Conservation (phyloP, 2,888 invertebrate genomes). For the Ischnura elegans region DNA sequence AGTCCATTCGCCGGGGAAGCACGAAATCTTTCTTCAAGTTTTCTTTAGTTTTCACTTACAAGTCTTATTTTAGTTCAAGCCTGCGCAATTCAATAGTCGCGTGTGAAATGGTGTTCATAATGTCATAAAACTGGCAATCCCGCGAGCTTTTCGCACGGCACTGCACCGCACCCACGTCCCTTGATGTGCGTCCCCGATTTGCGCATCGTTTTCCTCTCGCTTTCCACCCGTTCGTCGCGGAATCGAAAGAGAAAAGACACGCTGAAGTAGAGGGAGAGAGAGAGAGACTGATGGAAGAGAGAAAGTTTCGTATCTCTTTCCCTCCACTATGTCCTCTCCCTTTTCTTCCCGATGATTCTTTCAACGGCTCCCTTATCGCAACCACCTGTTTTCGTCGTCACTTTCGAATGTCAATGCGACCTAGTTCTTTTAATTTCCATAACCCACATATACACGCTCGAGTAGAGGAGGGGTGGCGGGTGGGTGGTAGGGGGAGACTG, state of each 20-base stretch:
- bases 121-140: too few relatives aligned
- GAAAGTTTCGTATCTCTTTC: neutral
- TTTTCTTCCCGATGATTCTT: neutral
- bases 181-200: neutral
- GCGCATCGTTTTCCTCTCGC: neutral
- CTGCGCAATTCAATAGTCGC: too few relatives aligned
- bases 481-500: neutral
- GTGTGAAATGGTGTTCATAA: too few relatives aligned
- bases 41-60: too few relatives aligned
- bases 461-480: neutral
- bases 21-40: too few relatives aligned
- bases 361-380: neutral
- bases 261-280: too few relatives aligned
- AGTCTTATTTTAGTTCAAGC: too few relatives aligned
- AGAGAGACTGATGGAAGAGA: neutral
- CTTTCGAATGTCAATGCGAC: conserved; percentile 51
- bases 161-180: neutral
- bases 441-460: conserved; percentile 32
- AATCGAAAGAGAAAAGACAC: neutral
- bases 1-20: too few relatives aligned
- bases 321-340: neutral
- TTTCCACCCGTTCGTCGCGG: neutral
- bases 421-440: conserved; percentile 40
- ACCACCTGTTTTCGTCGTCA: conserved; percentile 46
- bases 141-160: too few relatives aligned